Conservation (phyloP, 2,113 vertebrate genomes). For the Tupaia tana region DNA sequence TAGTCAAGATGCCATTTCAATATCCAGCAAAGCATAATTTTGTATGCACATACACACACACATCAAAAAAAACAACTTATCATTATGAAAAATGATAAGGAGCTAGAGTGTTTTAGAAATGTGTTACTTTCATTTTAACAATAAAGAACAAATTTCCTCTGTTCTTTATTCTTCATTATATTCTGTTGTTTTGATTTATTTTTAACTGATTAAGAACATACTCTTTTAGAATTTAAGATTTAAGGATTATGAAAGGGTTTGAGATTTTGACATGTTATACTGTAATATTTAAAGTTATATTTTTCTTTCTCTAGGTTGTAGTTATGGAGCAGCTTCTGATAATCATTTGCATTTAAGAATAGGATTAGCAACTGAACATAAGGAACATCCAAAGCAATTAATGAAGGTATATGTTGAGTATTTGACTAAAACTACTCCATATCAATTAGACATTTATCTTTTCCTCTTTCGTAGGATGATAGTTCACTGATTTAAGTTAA, state of each 20-base stretch:
- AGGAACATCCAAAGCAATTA: constrained; percentile 81
- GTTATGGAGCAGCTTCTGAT: constrained; percentile 69
- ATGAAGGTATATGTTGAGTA: constrained; percentile 84
- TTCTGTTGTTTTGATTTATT: background rate
- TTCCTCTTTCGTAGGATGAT: background rate
- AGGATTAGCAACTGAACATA: constrained; percentile 75
- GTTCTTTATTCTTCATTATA: background rate
- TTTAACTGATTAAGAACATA: background rate
- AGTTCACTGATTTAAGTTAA: background rate
- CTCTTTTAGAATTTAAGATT: constrained; percentile 19
- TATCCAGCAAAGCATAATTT: background rate
- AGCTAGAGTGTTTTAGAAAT: background rate
- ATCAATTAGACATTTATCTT: background rate
- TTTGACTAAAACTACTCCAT: constrained; percentile 12
- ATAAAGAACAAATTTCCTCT: constrained; percentile 2
- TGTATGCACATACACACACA: background rate
- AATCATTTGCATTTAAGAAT: constrained; percentile 74
- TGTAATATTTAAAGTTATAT: background rate
- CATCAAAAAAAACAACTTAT: no score
- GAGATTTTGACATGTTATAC: background rate
- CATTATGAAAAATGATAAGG: background rate
- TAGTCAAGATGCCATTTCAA: background rate
- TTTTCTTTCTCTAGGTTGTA: constrained; percentile 71
- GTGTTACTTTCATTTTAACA: constrained; percentile 47
- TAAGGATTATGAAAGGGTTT: background rate